A percentile compares a stretch with the other conserved stretches of the same genome.
Conservation (phyloP, 2,888 invertebrate genomes). For the Papilio gigon region DNA sequence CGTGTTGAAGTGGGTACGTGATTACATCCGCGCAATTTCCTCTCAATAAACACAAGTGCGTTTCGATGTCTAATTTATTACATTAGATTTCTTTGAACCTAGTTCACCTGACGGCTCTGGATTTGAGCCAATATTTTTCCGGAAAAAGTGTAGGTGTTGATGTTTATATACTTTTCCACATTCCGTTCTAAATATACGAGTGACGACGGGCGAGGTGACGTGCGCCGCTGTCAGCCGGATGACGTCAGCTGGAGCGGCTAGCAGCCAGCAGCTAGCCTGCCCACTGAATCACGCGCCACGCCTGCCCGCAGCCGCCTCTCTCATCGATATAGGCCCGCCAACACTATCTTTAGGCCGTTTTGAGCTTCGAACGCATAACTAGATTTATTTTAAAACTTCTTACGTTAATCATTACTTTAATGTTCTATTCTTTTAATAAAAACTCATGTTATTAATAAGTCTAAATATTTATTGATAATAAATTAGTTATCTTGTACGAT, state of each 20-base stretch:
- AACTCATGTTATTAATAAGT: too few relatives aligned
- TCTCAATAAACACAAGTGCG: slow-evolving; percentile 4
- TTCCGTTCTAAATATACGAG: slow-evolving; percentile 76
- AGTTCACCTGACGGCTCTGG: slow-evolving; percentile 58
- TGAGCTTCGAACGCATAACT: neutral
- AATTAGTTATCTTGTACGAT: too few relatives aligned
- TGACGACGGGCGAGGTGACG: slow-evolving; percentile 71
- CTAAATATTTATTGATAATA: too few relatives aligned
- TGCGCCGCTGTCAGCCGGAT: slow-evolving; percentile 56
- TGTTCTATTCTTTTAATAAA: neutral
- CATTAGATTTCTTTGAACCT: slow-evolving; percentile 32
- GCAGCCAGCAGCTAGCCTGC: slow-evolving; percentile 33
- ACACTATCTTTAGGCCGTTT: slow-evolving; percentile 15
- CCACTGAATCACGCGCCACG: slow-evolving; percentile 68
- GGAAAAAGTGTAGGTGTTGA: slow-evolving; percentile 66
- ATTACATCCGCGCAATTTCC: slow-evolving; percentile 27
- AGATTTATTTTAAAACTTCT: neutral
- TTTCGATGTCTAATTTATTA: slow-evolving; percentile 28
- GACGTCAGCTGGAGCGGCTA: slow-evolving; percentile 51
- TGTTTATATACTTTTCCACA: slow-evolving; percentile 63
- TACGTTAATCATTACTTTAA: neutral
- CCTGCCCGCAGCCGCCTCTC: slow-evolving; percentile 37
- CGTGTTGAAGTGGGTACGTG: neutral
- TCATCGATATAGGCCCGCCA: slow-evolving; percentile 16
- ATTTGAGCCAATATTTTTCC: slow-evolving; percentile 63